Conservation (phyloP, 2,113 vertebrate species). For the Pimephales promelas region DNA sequence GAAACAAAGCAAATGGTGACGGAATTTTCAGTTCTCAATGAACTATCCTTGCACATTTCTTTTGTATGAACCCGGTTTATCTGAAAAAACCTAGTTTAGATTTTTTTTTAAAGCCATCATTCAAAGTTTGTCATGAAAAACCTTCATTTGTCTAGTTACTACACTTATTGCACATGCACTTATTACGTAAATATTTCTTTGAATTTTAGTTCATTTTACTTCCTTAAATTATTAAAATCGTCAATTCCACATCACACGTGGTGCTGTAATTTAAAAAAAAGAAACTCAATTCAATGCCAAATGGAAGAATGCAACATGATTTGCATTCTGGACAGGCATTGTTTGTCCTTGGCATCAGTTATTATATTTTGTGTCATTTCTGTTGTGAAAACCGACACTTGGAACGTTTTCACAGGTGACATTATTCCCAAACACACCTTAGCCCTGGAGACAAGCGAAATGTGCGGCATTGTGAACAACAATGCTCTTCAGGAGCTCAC, state of each 20-base stretch:
- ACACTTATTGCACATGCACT: background rate
- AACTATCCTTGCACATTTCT: background rate
- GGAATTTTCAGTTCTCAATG: background rate
- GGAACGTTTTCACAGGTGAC: background rate
- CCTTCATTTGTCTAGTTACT: background rate
- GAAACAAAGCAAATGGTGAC: background rate
- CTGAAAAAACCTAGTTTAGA: no score
- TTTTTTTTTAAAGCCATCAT: background rate
- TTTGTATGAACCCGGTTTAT: background rate
- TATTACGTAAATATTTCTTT: background rate
- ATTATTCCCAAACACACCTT: constrained; percentile 43
- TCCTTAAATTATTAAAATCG: background rate
- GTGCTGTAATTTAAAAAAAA: background rate
- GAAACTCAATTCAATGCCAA: background rate
- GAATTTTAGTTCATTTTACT: background rate
- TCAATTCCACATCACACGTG: background rate
- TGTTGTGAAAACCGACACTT: constrained; percentile 30
- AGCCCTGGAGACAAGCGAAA: constrained; percentile 53
- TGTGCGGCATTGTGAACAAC: constrained; percentile 52
- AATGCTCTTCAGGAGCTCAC: constrained; percentile 53
- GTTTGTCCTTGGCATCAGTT: background rate
- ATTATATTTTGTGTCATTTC: background rate
- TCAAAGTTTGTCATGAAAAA: background rate
- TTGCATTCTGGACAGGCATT: background rate
- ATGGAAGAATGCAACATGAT: background rate